Base-by-base conservation (phyloP, 2,797 vertebrate genomes). In the Hoplostethus mediterraneus region DNA sequence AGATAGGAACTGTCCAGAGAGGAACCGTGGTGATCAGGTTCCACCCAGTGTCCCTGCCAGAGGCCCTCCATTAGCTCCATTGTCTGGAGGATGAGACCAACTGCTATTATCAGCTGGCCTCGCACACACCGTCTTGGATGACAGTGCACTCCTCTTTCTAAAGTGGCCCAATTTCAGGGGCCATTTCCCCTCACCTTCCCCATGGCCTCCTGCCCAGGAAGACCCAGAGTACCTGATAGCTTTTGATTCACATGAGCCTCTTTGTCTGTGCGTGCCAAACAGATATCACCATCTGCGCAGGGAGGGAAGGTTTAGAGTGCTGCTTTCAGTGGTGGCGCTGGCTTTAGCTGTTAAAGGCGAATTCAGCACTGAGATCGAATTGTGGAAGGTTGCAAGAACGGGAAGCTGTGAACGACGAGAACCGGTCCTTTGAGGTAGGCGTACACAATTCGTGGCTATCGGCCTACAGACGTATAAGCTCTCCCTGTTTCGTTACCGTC, bases 81-180 rank as follows among this genome's bases (percentile, higher is more conserved):
- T 83, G 75, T 79, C 63, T 68, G 42, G 31, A 78, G 65, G 75
- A 82, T 77, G 49, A 80, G 65, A 75, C 82, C 9, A 3, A n/a
- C 14, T 16, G 11, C 61, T 72, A 62, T 74, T 88, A 77, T 81
- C 65, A 69, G 65, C 52, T 77, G 71, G 65, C 47, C 67, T 76
- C 72, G 44, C 76, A 63, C 60, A 83, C 66, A 65, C 67, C 28
- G 73, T 71, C 69, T 75, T 30, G 70, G 75, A 36, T 86, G 86
- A 90, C 75, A 63, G 47, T 54, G 70, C 21, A 21, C 60, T 79
- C 63, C 59, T 84, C 58, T 86, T 73, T 74, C 42, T 67, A 70
- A 85, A 85, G 77, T 83, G 71, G 45, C 67, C 75, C 64, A 60
- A 77, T 90, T 88, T 87, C 66, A 89, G 68, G 71, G 80, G 61